phyloP scores from a whole-genome alignment of 2,888 invertebrate species.

The Drosophila differens region DNA sequence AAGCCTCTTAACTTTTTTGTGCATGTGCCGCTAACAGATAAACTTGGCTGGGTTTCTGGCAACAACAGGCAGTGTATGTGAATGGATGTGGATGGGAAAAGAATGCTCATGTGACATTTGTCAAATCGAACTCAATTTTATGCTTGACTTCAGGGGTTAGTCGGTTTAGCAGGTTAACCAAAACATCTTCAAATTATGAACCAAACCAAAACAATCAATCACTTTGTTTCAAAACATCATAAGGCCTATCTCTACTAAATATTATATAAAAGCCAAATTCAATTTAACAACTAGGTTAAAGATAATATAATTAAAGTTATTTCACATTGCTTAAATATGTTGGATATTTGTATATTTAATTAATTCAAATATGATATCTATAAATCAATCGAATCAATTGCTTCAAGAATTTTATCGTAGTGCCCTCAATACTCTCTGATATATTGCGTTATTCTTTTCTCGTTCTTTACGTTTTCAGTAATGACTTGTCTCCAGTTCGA shows the following conservation, averaged over 20 bases:
- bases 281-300: neutral
- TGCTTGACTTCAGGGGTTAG: conserved; percentile 32
- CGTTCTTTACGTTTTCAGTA: neutral
- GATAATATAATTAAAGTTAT: neutral
- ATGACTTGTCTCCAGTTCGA: neutral
- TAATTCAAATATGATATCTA: neutral
- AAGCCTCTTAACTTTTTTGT: conserved; percentile 44
- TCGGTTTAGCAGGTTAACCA: conserved; percentile 20
- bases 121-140: conserved; percentile 50
- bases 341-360: neutral
- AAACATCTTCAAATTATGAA: conserved; percentile 8
- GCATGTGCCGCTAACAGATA: conserved; percentile 25
- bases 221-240: neutral
- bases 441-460: neutral
- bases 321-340: neutral
- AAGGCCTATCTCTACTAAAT: neutral
- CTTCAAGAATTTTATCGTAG: neutral
- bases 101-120: conserved; percentile 19
- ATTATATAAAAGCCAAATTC: neutral
- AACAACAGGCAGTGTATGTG: neutral
- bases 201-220: conserved; percentile 9
- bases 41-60: conserved; percentile 12
- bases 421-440: neutral
- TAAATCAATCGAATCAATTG: neutral
- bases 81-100: neutral